Evolutionary conservation across 2,113 vertebrate species (phyloP), one percentile per base, ranked within the genome.

Genomic region (Zapornia atra): DNA sequence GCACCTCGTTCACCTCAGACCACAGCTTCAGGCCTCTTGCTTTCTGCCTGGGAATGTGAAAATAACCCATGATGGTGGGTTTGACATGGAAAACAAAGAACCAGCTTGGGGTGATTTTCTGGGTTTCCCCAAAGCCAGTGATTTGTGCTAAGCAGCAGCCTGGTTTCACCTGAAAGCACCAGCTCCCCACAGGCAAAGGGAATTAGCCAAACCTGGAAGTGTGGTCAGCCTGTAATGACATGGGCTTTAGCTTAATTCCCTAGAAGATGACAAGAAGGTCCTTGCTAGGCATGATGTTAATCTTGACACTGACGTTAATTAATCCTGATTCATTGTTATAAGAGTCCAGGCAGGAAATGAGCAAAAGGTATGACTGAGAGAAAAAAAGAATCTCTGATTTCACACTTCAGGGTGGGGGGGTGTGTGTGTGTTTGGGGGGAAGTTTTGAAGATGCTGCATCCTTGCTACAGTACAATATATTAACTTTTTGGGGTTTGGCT

Each of bases 261-360:
- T 42, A 24, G 34, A 56, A 29, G 60, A 56, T 59, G 65, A 64
- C 82, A 85, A 72, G 64, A 51, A 75, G 80, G 51, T 38, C 54
- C 59, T 76, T 29, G 26, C 50, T 61, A n/a, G 54, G 72, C 63
- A 5, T 4, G 53, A 72, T 61, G 68, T 70, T 88, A 15, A 82
- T 86, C 88, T 82, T 24, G 53, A 81, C 34, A 2, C 2, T 48
- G 75, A 29, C 59, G 48, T 57, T 90, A 93, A 93, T 90, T 64
- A 82, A 85, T 82, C 82, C 73, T 79, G 78, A 90, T 90, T 87
- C 87, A 87, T 82, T 64, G 78, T 46, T 85, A 5, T 6, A 38
- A 57, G 86, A 50, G 88, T 75, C 78, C 63, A 26, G 82, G 73
- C 90, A 96, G 88, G 92, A 97, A 94, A 93, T 88, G 92, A 92